These are phyloP conservation scores for Sebastes nivosus DNA, from an alignment of 2,797 vertebrate species.

Conservation along the genomic window DNA sequence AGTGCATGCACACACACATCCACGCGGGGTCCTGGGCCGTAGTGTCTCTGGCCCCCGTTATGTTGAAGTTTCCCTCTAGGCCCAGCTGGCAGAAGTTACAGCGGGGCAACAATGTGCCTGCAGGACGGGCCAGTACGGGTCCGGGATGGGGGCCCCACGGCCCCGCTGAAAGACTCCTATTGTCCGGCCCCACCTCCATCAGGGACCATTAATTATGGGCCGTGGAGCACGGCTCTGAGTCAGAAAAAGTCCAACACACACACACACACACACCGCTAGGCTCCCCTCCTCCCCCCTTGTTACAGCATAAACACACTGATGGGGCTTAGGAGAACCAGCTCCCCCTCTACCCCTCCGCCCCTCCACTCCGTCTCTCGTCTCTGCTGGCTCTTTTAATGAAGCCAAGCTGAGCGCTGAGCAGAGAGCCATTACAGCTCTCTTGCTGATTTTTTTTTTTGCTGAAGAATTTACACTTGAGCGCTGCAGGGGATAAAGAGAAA, in stretches of 20 bases:
- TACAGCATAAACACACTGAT: slow-evolving; percentile 63
- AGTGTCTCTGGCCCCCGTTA: slow-evolving; percentile 83
- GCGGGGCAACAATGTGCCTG: slow-evolving; percentile 90
- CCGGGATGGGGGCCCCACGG: slow-evolving; percentile 62
- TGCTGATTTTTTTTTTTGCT: neutral
- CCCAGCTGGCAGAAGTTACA: slow-evolving; percentile 95
- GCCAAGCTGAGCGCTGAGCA: slow-evolving; percentile 43
- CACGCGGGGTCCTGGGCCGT: slow-evolving; percentile 23
- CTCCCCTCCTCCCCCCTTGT: slow-evolving; percentile 20
- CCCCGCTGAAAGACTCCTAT: slow-evolving; percentile 91
- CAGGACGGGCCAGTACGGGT: slow-evolving; percentile 80
- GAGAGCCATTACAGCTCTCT: slow-evolving; percentile 39
- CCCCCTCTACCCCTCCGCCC: neutral
- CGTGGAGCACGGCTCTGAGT: slow-evolving; percentile 83
- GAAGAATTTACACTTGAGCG: slow-evolving; percentile 39
- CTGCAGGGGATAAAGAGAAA: slow-evolving; percentile 18
- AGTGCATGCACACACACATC: slow-evolving; percentile 1
- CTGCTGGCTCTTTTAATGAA: slow-evolving; percentile 65
- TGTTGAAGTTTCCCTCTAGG: slow-evolving; percentile 86
- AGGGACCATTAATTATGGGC: slow-evolving; percentile 97
- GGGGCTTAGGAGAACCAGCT: slow-evolving; percentile 38
- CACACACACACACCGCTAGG: slow-evolving; percentile 5
- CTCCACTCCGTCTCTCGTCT: slow-evolving; percentile 18
- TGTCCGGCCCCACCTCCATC: slow-evolving; percentile 89
- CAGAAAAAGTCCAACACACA: slow-evolving; percentile 52